Conservation (phyloP, 2,113 vertebrate species). For the Urocynchramus pylzowi region DNA sequence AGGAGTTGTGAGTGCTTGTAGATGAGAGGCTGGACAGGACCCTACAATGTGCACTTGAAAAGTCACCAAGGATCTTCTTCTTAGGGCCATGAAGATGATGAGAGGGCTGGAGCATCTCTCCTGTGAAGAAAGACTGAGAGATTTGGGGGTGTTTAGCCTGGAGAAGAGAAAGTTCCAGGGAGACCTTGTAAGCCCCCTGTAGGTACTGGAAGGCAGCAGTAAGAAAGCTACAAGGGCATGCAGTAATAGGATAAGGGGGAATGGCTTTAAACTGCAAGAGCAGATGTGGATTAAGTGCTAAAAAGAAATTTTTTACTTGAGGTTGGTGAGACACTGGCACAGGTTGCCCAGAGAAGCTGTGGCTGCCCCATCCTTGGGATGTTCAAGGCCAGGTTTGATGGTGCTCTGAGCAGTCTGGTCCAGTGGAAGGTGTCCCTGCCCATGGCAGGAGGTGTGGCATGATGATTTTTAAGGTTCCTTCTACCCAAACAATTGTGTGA, state of each 20-base stretch:
- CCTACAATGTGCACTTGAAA: not conserved
- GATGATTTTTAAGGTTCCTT: not conserved
- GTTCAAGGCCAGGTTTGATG: not conserved
- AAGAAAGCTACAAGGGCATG: not conserved
- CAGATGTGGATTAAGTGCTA: not conserved
- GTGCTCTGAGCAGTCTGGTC: not conserved
- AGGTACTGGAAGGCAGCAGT: not conserved
- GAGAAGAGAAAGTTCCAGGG: not conserved
- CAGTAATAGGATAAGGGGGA: not conserved
- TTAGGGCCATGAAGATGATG: not conserved
- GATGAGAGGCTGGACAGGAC: not conserved
- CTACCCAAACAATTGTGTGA: not conserved
- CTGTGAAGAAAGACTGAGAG: not conserved
- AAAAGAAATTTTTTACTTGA: not conserved
- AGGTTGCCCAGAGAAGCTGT: not conserved
- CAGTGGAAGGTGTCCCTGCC: not conserved
- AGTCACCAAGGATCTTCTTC: not conserved
- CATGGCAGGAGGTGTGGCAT: not conserved
- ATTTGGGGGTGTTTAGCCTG: not conserved
- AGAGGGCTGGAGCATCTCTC: not conserved
- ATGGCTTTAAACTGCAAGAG: not conserved
- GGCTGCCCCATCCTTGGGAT: not conserved
- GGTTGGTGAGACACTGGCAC: not conserved
- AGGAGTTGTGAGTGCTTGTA: not conserved
- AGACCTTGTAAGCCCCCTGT: not conserved